Base-by-base conservation (phyloP, 2,797 vertebrate genomes). In the Rhinatrema bivittatum region DNA sequence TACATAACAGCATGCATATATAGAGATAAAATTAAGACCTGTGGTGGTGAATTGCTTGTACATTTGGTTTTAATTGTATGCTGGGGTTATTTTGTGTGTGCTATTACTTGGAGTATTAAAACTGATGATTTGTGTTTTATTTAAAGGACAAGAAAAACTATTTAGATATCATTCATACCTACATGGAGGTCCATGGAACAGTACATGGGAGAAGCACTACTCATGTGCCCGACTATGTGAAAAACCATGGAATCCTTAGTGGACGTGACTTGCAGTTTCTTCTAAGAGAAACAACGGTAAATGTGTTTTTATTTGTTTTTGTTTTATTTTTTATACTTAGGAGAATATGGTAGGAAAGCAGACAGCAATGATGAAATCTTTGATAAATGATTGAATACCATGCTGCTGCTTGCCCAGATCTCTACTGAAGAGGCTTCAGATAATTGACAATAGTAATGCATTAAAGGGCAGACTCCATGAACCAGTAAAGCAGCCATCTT, bases 111-210 rank as follows among this genome's bases (percentile, higher is more conserved):
- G 7, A 11, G 23, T 1, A 0, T 39, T 2, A 46, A 35, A 20
- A 36, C 15, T 57, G 17, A 39, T 19, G 31, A 32, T 5, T 16
- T 9, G 18, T 25, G 5, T 25, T n/a, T n/a, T n/a, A n/a, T n/a
- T n/a, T n/a, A n/a, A n/a, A 99, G 96, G 92, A 97, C 56, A 99
- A 92, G 74, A 90, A 93, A 70, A 78, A 81, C 34, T 99, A 98
- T 60, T 71, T 99, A 59, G 93, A 98, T 62, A 76, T 90, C 53
- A 97, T 98, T 72, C 92, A 98, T 69, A 88, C 85, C 7, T 97
- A 97, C 39, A 97, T 89, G 74, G 94, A 99, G 53, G 89, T 99
- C 1, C 96, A 99, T 2, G 94, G 89, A 18, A 98, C 96, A 1
- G 96, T 99, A 29, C 91, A 98, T 0, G 96, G 94, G 24, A 88